Evolutionary conservation across 1,140 invertebrate genomes (phyloP).

Genomic region (Zelostemma sp.): DNA sequence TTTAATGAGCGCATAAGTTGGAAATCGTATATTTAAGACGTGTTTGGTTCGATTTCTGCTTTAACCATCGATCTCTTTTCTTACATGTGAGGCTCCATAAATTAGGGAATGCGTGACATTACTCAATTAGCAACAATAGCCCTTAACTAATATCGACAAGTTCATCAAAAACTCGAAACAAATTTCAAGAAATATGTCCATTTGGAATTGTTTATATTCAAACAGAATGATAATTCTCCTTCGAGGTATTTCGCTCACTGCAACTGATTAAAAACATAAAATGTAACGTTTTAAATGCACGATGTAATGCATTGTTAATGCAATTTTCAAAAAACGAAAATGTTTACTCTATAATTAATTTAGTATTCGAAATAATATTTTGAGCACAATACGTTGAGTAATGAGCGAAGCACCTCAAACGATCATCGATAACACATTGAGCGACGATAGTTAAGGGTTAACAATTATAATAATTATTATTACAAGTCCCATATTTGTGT

Average conservation of each 20-base stretch:
- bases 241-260: no score
- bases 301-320: no score
- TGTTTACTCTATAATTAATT: no score
- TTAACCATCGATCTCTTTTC: slow-evolving; percentile 34
- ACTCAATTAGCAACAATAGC: slow-evolving; percentile 4
- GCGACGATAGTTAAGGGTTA: slow-evolving; percentile 8
- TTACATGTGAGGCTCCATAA: slow-evolving; percentile 13
- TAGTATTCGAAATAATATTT: no score
- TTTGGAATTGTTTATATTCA: no score
- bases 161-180: background rate
- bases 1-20: slow-evolving; percentile 38
- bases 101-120: slow-evolving; percentile 32
- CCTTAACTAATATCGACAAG: background rate
- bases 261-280: slow-evolving; percentile 35
- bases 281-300: no score
- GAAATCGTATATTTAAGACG: slow-evolving; percentile 35
- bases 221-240: no score
- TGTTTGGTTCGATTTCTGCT: slow-evolving; percentile 30
- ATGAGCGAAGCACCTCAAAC: no score
- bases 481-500: slow-evolving; percentile 24
- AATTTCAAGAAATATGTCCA: background rate
- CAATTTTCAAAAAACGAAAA: no score
- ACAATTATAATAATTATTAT: slow-evolving; percentile 37
- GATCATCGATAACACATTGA: no score
- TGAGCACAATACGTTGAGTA: no score